A percentile compares a stretch with the other conserved stretches of the same genome.
Evolutionary conservation across 2,888 invertebrate species (phyloP).

Genomic region (Phania funesta): DNA sequence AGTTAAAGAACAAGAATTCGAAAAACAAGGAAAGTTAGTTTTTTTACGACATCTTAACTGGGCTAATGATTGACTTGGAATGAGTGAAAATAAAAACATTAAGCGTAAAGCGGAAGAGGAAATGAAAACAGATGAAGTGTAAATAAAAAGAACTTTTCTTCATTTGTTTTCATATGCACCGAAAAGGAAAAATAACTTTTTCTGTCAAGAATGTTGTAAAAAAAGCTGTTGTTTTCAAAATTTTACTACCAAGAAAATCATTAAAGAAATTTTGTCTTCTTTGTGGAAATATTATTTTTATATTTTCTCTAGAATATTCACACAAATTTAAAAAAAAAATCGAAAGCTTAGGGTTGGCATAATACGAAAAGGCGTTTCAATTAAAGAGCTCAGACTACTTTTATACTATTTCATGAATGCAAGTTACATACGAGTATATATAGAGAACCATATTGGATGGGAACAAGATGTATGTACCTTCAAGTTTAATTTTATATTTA

Average conservation of each 20-base stretch:
- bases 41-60: conserved; percentile 49
- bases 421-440: too few relatives aligned
- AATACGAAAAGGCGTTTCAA: too few relatives aligned
- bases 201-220: conserved; percentile 4
- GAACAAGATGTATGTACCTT: too few relatives aligned
- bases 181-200: conserved; percentile 31
- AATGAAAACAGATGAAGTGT: conserved; percentile 29
- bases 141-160: conserved; percentile 38
- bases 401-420: too few relatives aligned
- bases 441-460: too few relatives aligned
- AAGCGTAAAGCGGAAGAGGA: conserved; percentile 46
- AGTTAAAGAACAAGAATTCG: not conserved
- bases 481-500: too few relatives aligned
- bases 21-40: conserved; percentile 23
- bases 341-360: too few relatives aligned
- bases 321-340: too few relatives aligned
- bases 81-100: conserved; percentile 13
- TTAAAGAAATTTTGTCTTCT: too few relatives aligned
- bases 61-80: conserved; percentile 58
- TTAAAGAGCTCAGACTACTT: too few relatives aligned
- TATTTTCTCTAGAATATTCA: too few relatives aligned
- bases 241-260: conserved; percentile 12
- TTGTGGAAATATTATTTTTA: too few relatives aligned
- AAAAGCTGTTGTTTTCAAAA: conserved; percentile 52
- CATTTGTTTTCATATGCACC: conserved; percentile 17